These are phyloP conservation scores for Poecilia velifera DNA, from an alignment of 2,797 vertebrate species.

Conservation along the genomic window DNA sequence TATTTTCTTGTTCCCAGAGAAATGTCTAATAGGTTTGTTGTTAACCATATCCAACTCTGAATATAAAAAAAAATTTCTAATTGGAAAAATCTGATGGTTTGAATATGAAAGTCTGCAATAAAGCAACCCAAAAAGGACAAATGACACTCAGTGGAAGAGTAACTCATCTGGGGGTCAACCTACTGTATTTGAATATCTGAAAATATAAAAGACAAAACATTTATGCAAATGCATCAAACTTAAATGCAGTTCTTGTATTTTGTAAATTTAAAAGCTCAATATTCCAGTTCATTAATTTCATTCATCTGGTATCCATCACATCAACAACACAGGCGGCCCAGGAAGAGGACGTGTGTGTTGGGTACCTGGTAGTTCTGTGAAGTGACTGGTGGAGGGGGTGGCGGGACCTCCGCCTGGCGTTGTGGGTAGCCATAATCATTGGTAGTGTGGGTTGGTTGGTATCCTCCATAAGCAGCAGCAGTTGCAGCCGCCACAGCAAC, in stretches of 20 bases:
- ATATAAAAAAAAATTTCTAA: neutral
- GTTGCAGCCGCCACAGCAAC: conserved; percentile 92
- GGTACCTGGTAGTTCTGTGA: conserved; percentile 97
- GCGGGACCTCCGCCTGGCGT: conserved; percentile 94
- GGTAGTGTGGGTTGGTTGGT: conserved; percentile 91
- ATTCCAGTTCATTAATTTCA: neutral
- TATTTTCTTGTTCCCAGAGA: neutral
- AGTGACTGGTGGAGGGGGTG: conserved; percentile 94
- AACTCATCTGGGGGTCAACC: neutral
- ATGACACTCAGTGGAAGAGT: neutral
- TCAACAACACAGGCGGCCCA: neutral
- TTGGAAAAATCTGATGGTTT: neutral
- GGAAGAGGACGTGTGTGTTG: neutral
- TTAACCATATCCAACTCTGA: neutral
- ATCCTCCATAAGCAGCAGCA: conserved; percentile 93
- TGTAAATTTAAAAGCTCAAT: neutral
- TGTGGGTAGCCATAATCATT: conserved; percentile 95
- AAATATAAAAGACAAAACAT: neutral
- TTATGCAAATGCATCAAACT: neutral
- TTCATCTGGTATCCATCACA: neutral
- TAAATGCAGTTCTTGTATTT: neutral
- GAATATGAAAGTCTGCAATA: neutral
- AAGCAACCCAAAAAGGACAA: neutral
- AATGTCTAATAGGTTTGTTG: neutral
- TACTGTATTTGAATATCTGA: neutral